Percentiles rank a stretch among this genome's conserved stretches.
Evolutionary conservation across 37 sponge, comb jelly and placozoan species (phyloP).

Genomic region (Oscarella lobularis): DNA sequence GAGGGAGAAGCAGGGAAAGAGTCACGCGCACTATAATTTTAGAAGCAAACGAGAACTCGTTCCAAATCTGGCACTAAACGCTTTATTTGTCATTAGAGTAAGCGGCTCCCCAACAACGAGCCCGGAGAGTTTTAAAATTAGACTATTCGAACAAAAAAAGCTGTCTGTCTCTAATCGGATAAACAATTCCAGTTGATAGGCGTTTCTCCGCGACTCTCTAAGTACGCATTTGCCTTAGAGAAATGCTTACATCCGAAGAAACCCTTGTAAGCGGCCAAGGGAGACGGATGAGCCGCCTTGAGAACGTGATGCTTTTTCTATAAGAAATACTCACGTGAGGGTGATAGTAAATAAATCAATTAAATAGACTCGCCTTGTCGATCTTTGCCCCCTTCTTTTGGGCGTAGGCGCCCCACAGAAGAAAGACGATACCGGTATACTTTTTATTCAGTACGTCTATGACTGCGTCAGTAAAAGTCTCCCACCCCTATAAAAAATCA

Average conservation of each 20-base stretch:
- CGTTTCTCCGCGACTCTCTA: slow-evolving; percentile 36
- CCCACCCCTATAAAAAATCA: slow-evolving; percentile 72
- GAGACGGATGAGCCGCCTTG: slow-evolving; percentile 82
- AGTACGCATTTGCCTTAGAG: slow-evolving; percentile 66
- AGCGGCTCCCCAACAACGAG: no score
- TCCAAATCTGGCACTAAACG: no score
- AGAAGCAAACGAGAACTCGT: no score
- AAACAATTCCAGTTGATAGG: slow-evolving; percentile 67
- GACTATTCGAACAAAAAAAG: no score
- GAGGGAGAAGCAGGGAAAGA: no score
- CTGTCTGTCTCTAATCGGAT: background rate
- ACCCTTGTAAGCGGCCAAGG: slow-evolving; percentile 68
- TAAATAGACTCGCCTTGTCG: slow-evolving; percentile 2
- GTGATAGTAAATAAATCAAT: background rate
- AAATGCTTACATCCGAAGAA: slow-evolving; percentile 96
- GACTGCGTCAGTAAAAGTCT: slow-evolving; percentile 92
- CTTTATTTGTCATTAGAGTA: no score
- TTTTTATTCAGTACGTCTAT: slow-evolving; percentile 75
- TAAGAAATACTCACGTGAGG: background rate
- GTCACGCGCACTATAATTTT: no score
- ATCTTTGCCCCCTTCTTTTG: slow-evolving; percentile 68
- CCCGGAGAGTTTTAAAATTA: no score
- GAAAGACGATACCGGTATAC: slow-evolving; percentile 49
- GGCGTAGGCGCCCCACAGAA: slow-evolving; percentile 92
- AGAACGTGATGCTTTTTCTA: slow-evolving; percentile 71